A percentile compares a stretch with the other conserved stretches of the same genome.
Evolutionary conservation across 2,797 vertebrate species (phyloP).

Genomic region (Phataginus tricuspis): DNA sequence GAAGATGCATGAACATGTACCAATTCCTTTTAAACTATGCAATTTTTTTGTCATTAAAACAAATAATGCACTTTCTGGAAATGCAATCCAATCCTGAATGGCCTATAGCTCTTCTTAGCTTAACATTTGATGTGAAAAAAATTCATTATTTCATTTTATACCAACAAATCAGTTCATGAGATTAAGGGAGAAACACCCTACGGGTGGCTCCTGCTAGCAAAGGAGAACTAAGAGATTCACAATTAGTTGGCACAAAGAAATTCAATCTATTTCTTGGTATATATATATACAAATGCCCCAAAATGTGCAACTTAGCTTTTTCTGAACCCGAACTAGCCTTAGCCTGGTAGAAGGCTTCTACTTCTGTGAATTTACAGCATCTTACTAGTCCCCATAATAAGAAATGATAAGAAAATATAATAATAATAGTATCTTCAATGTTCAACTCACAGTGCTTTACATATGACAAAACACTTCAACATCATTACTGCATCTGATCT

Average conservation of each 20-base stretch:
- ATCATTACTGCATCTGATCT: background rate
- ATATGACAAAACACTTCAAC: background rate
- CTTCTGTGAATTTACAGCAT: background rate
- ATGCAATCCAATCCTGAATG: background rate
- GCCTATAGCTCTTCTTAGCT: background rate
- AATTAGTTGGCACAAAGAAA: conserved; percentile 58
- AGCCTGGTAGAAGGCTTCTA: background rate
- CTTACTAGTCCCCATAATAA: background rate
- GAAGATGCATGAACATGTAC: background rate
- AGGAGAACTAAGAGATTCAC: conserved; percentile 61
- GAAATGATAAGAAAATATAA: background rate
- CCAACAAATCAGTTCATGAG: conserved; percentile 10
- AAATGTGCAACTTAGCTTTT: conserved; percentile 38
- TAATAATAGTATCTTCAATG: background rate
- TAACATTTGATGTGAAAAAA: background rate
- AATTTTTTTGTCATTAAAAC: conserved; percentile 2
- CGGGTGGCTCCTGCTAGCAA: conserved; percentile 48
- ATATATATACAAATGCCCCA: conserved; percentile 64
- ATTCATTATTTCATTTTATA: background rate
- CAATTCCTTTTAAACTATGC: background rate
- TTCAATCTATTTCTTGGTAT: conserved; percentile 71
- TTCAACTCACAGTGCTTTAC: background rate
- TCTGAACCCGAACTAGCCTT: background rate
- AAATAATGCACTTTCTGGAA: conserved; percentile 23
- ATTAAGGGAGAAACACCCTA: conserved; percentile 50